Percentiles rank a stretch among this genome's conserved stretches.
phyloP scores from a whole-genome alignment of 1,140 invertebrate species.

The Lordiphosa collinella region DNA sequence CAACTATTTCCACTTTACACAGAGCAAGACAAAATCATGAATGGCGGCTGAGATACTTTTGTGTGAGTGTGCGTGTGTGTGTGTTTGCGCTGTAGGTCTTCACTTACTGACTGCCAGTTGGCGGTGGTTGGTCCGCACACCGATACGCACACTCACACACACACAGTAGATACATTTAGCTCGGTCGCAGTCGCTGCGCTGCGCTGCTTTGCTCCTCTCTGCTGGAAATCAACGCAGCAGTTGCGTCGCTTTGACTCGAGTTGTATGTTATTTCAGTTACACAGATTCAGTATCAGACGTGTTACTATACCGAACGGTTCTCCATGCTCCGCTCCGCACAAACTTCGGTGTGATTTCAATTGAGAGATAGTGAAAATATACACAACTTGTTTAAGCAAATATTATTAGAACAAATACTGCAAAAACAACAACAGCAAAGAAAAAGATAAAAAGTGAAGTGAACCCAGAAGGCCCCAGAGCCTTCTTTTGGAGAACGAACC shows the following conservation, averaged over 20 bases:
- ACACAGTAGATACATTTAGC: constrained; percentile 21
- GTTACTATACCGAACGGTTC: constrained; percentile 78
- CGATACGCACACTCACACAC: constrained; percentile 29
- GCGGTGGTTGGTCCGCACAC: constrained; percentile 59
- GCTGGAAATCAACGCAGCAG: constrained; percentile 19
- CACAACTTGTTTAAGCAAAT: constrained; percentile 67
- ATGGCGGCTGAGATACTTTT: constrained; percentile 47
- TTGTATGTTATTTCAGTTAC: constrained; percentile 79
- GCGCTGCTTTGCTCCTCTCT: constrained; percentile 12
- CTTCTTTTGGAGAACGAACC: constrained; percentile 5
- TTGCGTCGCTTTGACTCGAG: constrained; percentile 60
- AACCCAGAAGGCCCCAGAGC: constrained; percentile 4
- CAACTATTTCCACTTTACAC: constrained; percentile 6
- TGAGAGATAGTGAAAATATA: constrained; percentile 8
- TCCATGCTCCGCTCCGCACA: constrained; percentile 34
- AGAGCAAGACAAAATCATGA: constrained; percentile 57
- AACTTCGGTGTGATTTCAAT: constrained; percentile 24
- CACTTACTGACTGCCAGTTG: constrained; percentile 71
- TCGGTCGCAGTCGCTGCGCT: constrained; percentile 15
- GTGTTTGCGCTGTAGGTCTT: constrained; percentile 42
- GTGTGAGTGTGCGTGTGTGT: constrained; percentile 15
- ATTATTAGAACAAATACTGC: constrained; percentile 65
- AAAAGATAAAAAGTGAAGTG: constrained; percentile 10
- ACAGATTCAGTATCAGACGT: constrained; percentile 80
- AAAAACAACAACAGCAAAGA: constrained; percentile 17